Base-by-base conservation (phyloP, 2,797 vertebrate genomes). In the Anableps anableps region DNA sequence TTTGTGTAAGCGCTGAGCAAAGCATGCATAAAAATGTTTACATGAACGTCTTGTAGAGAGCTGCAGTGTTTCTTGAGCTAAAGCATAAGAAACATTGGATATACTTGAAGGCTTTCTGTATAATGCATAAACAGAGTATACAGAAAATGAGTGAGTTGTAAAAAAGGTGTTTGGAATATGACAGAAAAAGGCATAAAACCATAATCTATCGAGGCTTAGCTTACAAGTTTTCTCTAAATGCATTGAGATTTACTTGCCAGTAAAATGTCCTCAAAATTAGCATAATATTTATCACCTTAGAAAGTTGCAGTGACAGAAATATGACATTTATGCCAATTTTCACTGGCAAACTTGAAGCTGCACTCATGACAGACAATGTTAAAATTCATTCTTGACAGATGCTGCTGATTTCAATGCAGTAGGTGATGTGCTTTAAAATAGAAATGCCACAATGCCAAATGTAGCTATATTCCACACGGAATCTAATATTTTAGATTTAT, bases 161-260 rank as follows among this genome's bases (percentile, higher is more conserved):
- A 36, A 64, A 50, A 45, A 11, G 38, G 9, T 58, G 45, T 66
- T 23, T 48, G 48, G 45, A n/a, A 43, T 66, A 36, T 48, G 11
- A 79, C 43, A 77, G 45, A 53, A 26, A 38, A 51, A 53, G n/a
- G 79, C 26, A 83, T 64, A 29, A 75, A 72, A 78, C 58, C 29
- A 38, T 10, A 50, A 83, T 74, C 77, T 53, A 45, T 43, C 76
- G 19, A 47, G 60, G 47, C 71, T 34, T 64, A 51, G 62, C 70
- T 75, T 55, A 45, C 53, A 75, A 72, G 55, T 53, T 58, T 81
- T 79, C 36, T 48, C 80, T 71, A 78, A 76, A 77, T 76, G 72
- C 71, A 53, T 74, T 51, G 41, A 34, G 75, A 79, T 82, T 51
- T 70, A n/a, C 6, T 47, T 77, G 80, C 76, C 77, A 79, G 74